phyloP scores from a whole-genome alignment of 2,113 vertebrate genomes.

The Pardalotus punctatus region DNA sequence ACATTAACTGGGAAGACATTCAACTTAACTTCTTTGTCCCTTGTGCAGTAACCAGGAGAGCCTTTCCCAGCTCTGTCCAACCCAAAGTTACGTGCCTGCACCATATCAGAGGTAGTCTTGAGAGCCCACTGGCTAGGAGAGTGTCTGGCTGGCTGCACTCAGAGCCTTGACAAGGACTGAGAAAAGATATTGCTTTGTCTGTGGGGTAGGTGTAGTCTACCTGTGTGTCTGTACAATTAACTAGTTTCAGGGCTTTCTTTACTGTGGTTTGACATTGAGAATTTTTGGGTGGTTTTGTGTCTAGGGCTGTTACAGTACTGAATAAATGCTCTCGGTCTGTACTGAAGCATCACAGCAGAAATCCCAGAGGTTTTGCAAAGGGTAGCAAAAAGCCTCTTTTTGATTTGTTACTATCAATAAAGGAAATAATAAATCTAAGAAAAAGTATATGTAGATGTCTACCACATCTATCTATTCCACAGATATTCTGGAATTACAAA shows the following conservation, averaged over 20 bases:
- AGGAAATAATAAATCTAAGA: background rate
- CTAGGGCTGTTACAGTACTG: background rate
- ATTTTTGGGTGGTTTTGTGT: background rate
- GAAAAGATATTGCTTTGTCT: background rate
- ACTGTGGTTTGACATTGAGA: background rate
- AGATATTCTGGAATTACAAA: background rate
- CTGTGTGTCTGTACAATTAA: background rate
- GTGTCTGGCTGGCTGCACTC: background rate
- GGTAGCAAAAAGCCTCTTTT: background rate
- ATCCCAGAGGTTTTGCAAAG: background rate
- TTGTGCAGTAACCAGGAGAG: background rate
- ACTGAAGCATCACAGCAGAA: background rate
- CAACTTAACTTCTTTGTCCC: background rate
- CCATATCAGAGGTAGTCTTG: background rate
- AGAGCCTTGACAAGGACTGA: background rate
- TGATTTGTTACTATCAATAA: background rate
- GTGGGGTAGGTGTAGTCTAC: background rate
- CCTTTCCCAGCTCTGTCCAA: background rate
- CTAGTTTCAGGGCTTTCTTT: background rate
- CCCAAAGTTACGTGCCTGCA: too few relatives aligned
- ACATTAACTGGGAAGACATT: background rate
- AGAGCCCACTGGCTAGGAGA: background rate
- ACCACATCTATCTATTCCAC: background rate
- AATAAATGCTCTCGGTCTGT: background rate
- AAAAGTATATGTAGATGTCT: background rate